A percentile compares a stretch with the other conserved stretches of the same genome.
phyloP scores from a whole-genome alignment of 2,888 invertebrate species.

The Oxystoma pomonae region DNA sequence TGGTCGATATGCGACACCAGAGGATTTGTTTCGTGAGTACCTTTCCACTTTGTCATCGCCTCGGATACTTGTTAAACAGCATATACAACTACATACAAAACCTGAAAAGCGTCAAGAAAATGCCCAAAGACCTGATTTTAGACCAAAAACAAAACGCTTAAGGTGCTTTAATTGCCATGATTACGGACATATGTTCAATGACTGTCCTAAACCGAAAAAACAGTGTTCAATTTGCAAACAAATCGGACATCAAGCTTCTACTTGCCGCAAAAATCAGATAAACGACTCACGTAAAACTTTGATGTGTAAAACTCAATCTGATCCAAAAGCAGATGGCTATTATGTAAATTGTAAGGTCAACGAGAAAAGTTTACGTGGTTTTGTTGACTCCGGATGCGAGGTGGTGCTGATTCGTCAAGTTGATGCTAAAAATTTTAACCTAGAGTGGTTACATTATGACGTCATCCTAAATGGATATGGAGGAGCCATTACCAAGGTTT shows the following conservation, averaged over 20 bases:
- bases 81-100: too few species aligned
- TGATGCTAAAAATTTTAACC: constrained; percentile 8
- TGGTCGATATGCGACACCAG: constrained; percentile 3
- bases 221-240: constrained; percentile 6
- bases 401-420: constrained; percentile 7
- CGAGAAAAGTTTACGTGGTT: too few species aligned
- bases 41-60: not conserved
- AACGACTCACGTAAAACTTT: not conserved
- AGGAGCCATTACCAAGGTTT: not conserved
- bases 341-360: too few species aligned
- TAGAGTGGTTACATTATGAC: not conserved
- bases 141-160: not conserved
- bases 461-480: not conserved
- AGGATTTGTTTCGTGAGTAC: constrained; percentile 6
- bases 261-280: not conserved
- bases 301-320: not conserved
- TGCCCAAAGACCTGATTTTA: not conserved
- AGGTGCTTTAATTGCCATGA: constrained; percentile 7
- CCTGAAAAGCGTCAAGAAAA: too few species aligned
- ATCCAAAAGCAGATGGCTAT: too few species aligned
- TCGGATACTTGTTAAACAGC: too few species aligned
- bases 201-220: constrained; percentile 8
- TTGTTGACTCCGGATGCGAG: constrained; percentile 8
- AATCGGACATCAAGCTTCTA: not conserved
- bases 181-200: constrained; percentile 5